phyloP scores from a whole-genome alignment of 2,113 vertebrate species.

The Numida meleagris region DNA sequence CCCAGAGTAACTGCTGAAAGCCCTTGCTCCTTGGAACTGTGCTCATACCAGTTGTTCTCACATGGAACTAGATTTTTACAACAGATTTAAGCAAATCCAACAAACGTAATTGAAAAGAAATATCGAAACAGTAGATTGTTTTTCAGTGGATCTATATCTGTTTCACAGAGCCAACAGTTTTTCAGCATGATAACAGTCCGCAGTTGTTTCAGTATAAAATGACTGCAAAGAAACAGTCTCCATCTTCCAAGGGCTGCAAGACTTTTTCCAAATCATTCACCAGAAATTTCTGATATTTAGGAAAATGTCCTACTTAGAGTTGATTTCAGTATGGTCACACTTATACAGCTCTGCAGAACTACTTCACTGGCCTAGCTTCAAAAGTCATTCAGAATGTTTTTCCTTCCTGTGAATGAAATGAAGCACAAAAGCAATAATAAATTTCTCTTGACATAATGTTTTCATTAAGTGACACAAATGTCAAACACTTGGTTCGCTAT shows the following conservation, averaged over 20 bases:
- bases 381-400: not conserved
- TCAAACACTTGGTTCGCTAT: not conserved
- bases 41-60: not conserved
- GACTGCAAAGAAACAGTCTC: not conserved
- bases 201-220: not conserved
- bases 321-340: not conserved
- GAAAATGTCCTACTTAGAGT: not conserved
- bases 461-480: conserved; percentile 32
- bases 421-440: conserved; percentile 12
- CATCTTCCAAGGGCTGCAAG: not conserved
- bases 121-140: not conserved
- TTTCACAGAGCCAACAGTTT: not conserved
- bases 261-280: not conserved
- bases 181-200: not conserved
- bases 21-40: not conserved
- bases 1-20: not conserved
- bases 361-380: not conserved
- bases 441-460: conserved; percentile 23
- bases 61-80: not conserved
- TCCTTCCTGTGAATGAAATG: conserved; percentile 28
- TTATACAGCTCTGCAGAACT: not conserved
- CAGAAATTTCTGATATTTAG: not conserved
- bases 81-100: not conserved
- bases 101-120: not conserved
- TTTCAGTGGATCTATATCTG: not conserved